Base-by-base conservation (phyloP, 2,888 invertebrate species). In the Lasioglossum oenotherae region DNA sequence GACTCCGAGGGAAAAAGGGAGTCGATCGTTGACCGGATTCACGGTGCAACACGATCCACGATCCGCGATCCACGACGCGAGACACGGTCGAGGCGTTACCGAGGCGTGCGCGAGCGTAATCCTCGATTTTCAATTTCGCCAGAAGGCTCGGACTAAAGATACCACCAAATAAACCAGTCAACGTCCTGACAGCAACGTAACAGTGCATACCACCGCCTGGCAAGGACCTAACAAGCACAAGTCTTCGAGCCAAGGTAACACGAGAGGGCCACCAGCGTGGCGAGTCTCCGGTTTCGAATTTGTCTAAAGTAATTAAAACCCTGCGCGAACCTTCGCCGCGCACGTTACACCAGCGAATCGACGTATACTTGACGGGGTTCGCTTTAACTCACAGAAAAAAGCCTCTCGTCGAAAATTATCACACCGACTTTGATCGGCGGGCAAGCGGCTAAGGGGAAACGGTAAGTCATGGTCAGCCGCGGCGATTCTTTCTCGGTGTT, bases 261-360 rank as follows among this genome's bases (percentile, higher is more conserved):
- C 90, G 92, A 92, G 92, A 92, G 89, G 92, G 90, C 92, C 92
- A 92, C 92, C 92, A 90, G 91, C 92, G 89, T 90, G 89, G 92
- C 86, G 71, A 90, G 88, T 91, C 87, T 92, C 92, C 84, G 91
- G 91, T 92, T 92, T 89, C 92, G 91, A 92, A 91, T 92, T 92
- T 92, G 92, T 92, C 90, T 85, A 91, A 90, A 92, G 92, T 92
- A 92, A 92, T 92, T 91, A 92, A 92, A 92, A 91, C 90, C 91
- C 86, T 84, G 78, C 81, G 49, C 88, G 86, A 82, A 75, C 60
- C 79, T 80, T 69, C 44, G 87, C 81, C 81, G 80, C 81, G 80
- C 84, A 73, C 86, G 78, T 81, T 81, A 78, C 80, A 69, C 86
- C 77, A 78, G 84, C 82, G 76, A 78, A 86, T 88, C 84, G 87